Evolutionary conservation across 2,888 invertebrate genomes (phyloP).

Genomic region (Limnephilus rhombicus): DNA sequence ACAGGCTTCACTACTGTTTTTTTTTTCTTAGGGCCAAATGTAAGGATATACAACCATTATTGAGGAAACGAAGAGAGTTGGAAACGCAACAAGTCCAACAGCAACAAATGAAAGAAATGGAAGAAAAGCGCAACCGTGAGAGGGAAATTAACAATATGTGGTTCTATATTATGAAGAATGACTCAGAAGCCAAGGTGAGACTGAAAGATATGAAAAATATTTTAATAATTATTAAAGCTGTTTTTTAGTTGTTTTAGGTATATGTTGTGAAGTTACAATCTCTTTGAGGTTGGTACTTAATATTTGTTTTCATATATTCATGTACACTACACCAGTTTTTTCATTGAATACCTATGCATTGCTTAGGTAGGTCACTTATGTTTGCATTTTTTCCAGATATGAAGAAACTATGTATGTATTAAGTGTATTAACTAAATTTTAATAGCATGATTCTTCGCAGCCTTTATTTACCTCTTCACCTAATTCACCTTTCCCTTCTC

Average conservation of each 20-base stretch:
- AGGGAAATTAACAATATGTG: conserved; percentile 80
- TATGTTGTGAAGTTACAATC: not conserved
- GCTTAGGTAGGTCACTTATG: not conserved
- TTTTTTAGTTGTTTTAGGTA: not conserved
- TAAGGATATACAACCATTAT: conserved; percentile 57
- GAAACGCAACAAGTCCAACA: conserved; percentile 78
- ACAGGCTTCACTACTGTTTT: not conserved
- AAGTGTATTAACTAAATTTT: too few species aligned
- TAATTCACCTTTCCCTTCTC: not conserved
- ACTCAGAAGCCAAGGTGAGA: conserved; percentile 73
- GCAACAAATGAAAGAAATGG: conserved; percentile 81
- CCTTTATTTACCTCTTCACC: not conserved
- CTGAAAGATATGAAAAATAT: not conserved
- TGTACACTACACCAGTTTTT: too few species aligned
- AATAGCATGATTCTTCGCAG: too few species aligned
- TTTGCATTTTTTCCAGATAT: not conserved
- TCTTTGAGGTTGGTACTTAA: too few species aligned
- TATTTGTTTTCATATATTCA: too few species aligned
- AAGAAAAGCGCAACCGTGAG: conserved; percentile 76
- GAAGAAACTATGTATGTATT: too few species aligned
- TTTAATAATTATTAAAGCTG: too few species aligned
- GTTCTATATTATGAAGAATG: conserved; percentile 79
- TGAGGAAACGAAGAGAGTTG: conserved; percentile 72
- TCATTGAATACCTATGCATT: too few species aligned
- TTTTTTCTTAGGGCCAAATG: conserved; percentile 58